Evolutionary conservation across 2,113 vertebrate genomes (phyloP).

Genomic region (Oplegnathus fasciatus): DNA sequence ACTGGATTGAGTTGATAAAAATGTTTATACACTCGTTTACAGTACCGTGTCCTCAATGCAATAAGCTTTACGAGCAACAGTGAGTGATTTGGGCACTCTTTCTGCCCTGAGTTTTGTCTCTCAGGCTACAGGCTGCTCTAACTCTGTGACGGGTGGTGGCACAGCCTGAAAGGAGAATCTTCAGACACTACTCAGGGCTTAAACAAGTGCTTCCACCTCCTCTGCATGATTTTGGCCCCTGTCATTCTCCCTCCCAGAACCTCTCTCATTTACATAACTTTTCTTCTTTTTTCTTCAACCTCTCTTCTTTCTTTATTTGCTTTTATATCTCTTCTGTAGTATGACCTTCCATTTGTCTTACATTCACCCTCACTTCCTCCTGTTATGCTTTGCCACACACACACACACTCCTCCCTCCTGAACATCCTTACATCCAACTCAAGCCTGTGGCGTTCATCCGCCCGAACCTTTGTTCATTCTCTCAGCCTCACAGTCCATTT

Average conservation of each 20-base stretch:
- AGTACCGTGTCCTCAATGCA: neutral
- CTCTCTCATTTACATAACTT: neutral
- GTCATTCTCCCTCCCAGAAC: too few relatives aligned
- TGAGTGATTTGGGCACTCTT: neutral
- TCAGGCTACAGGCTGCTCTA: too few relatives aligned
- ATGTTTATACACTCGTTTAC: neutral
- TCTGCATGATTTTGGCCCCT: too few relatives aligned
- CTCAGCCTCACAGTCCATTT: constrained; percentile 1
- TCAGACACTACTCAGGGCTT: too few relatives aligned
- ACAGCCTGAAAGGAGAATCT: too few relatives aligned
- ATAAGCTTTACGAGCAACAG: neutral
- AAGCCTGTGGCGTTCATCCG: neutral
- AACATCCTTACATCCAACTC: neutral
- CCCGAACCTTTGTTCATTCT: neutral
- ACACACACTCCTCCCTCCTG: neutral
- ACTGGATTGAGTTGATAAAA: neutral
- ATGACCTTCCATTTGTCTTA: neutral
- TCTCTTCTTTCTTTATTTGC: neutral
- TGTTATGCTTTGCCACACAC: neutral
- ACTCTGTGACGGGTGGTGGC: too few relatives aligned
- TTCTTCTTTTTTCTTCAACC: neutral
- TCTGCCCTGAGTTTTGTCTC: too few relatives aligned
- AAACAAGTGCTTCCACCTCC: too few relatives aligned
- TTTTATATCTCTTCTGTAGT: neutral
- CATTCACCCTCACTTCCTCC: constrained; percentile 1